Conservation (phyloP, 2,797 vertebrate species). For the Halcyon leucocephala region DNA sequence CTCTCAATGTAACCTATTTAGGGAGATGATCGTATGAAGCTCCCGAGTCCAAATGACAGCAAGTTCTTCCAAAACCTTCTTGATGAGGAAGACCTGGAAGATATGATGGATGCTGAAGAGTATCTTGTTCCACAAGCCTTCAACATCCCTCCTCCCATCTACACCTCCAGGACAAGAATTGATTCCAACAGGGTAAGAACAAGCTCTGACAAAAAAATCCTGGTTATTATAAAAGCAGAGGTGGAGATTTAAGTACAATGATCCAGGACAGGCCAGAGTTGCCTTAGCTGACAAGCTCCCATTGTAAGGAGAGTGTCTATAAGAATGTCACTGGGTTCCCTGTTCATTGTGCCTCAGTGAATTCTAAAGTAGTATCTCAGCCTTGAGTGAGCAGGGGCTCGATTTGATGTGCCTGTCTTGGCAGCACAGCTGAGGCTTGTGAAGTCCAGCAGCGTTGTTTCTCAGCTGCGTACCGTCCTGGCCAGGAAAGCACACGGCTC, state of each 20-base stretch:
- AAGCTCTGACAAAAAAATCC: not conserved
- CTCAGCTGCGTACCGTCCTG: not conserved
- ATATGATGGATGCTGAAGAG: slow-evolving; percentile 97
- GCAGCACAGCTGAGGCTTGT: not conserved
- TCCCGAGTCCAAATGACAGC: slow-evolving; percentile 96
- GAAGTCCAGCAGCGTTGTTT: not conserved
- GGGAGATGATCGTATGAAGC: slow-evolving; percentile 97
- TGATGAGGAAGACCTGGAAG: slow-evolving; percentile 94
- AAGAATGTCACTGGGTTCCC: not conserved
- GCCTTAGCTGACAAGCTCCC: not conserved
- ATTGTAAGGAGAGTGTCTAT: not conserved
- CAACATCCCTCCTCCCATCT: slow-evolving; percentile 86
- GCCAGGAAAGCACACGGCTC: not conserved
- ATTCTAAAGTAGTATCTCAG: not conserved
- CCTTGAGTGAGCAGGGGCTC: not conserved
- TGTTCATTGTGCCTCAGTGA: not conserved
- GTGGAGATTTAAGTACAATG: not conserved
- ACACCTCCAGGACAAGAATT: slow-evolving; percentile 85
- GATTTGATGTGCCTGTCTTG: not conserved
- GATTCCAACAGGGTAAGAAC: slow-evolving; percentile 93
- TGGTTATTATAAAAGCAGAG: not conserved
- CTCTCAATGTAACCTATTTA: slow-evolving; percentile 57
- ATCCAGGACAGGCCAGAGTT: not conserved
- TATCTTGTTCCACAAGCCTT: slow-evolving; percentile 93
- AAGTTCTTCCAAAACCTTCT: slow-evolving; percentile 98